A percentile compares a stretch with the other conserved stretches of the same genome.
These are phyloP conservation scores for Syndactyla subalaris DNA, from an alignment of 2,797 vertebrate species.

Conservation along the genomic window DNA sequence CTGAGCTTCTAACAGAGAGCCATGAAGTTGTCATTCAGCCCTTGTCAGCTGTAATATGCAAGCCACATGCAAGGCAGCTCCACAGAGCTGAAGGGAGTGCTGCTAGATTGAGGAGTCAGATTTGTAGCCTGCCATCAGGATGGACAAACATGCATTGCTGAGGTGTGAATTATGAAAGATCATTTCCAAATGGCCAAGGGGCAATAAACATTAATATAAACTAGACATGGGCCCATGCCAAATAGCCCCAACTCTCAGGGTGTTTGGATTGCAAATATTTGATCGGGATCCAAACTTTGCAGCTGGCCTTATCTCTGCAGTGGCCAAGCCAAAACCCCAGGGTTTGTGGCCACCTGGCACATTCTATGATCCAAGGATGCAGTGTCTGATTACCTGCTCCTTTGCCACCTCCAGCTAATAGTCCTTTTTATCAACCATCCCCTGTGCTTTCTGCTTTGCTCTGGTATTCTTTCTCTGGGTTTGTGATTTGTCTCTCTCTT, in stretches of 20 bases:
- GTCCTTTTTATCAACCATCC: neutral
- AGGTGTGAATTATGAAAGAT: constrained; percentile 39
- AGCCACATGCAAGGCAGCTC: neutral
- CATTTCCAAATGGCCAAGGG: constrained; percentile 44
- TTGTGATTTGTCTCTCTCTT: neutral
- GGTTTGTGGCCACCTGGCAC: constrained; percentile 52
- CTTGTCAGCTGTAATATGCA: neutral
- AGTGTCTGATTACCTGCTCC: constrained; percentile 1
- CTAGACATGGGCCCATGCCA: neutral
- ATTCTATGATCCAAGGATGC: neutral
- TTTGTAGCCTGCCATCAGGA: neutral
- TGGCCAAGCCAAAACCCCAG: constrained; percentile 34
- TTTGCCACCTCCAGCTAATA: neutral
- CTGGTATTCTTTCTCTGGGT: neutral
- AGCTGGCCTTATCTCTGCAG: constrained; percentile 59
- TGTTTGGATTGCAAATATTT: constrained; percentile 44
- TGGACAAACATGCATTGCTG: neutral
- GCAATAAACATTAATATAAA: constrained; percentile 43
- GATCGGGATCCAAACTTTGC: constrained; percentile 44
- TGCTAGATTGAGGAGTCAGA: neutral
- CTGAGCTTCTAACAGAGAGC: neutral
- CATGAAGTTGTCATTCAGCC: neutral
- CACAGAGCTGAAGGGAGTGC: neutral
- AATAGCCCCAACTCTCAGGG: neutral
- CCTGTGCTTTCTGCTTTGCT: neutral